Conservation (phyloP, 2,113 vertebrate species). For the Eulemur rufifrons region DNA sequence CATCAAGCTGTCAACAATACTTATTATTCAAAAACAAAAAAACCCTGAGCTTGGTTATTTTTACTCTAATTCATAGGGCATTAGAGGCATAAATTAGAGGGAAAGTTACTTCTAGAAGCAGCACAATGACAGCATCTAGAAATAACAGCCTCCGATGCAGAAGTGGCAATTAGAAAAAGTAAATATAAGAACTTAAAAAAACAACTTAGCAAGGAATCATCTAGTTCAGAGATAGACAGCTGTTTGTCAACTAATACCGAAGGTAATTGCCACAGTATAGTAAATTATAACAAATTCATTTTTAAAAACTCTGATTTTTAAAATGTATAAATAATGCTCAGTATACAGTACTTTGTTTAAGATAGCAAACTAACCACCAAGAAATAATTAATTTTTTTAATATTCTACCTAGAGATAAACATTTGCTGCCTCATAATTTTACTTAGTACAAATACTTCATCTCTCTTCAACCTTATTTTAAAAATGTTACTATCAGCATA, state of each 20-base stretch:
- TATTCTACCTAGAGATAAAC: neutral
- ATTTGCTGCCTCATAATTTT: slow-evolving; percentile 26
- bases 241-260: neutral
- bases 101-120: slow-evolving; percentile 30
- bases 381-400: slow-evolving; percentile 27
- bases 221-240: neutral
- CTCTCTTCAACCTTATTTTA: neutral
- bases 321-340: slow-evolving; percentile 5
- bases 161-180: neutral
- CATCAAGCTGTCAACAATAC: neutral
- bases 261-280: neutral
- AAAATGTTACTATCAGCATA: neutral
- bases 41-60: neutral
- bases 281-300: slow-evolving; percentile 26
- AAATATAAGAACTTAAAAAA: slow-evolving; percentile 1
- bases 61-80: neutral
- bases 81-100: neutral
- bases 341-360: neutral
- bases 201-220: neutral
- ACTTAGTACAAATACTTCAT: neutral
- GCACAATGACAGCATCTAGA: slow-evolving; percentile 6
- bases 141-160: neutral
- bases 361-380: slow-evolving; percentile 31
- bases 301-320: neutral
- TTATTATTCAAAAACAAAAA: neutral